Evolutionary conservation across 2,113 vertebrate genomes (phyloP), one percentile per base, ranked within the genome.

Genomic region (Arizona elegans): DNA sequence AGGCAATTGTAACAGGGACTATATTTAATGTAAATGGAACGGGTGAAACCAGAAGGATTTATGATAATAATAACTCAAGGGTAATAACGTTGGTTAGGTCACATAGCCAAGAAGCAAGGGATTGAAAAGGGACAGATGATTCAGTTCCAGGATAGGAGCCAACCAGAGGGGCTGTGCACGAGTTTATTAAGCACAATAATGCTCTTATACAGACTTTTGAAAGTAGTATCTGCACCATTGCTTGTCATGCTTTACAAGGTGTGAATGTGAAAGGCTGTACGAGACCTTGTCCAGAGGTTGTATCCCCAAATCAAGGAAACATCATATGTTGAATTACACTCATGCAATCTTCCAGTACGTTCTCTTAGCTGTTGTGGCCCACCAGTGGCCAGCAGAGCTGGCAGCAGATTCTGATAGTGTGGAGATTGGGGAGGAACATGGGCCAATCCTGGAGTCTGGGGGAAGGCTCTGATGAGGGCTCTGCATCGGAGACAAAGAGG

Each of bases 21-120:
- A 91, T 96, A 95, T 96, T 96, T 96, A 96, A 96, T 93, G 94
- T 93, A 96, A 96, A 96, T 96, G 95, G 94, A 94, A 95, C 87
- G 62, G 95, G 93, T 53, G 47, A 93, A 92, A 92, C 50, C 87
- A 43, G 96, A 96, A 96, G 96, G 96, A 97, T 96, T 97, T 96
- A 97, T 96, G 93, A 93, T 93, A 92, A 95, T 96, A 96, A 97
- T 97, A 96, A 97, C 91, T 94, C 43, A 90, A 92, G 87, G 95
- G 94, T 92, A 96, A 96, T 96, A 96, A 97, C 92, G 92, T 10
- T 1, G 95, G 95, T 93, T 90, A 93, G 96, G 96, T 97, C 95
- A 97, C 96, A 95, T 96, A 95, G 94, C 94, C 94, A 92, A 94
- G 94, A 91, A 94, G 92, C 93, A 65, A 91, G 53, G 94, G 96